Evolutionary conservation across 2,797 vertebrate genomes (phyloP), one percentile per base, ranked within the genome.

Genomic region (Gastrophryne carolinensis): DNA sequence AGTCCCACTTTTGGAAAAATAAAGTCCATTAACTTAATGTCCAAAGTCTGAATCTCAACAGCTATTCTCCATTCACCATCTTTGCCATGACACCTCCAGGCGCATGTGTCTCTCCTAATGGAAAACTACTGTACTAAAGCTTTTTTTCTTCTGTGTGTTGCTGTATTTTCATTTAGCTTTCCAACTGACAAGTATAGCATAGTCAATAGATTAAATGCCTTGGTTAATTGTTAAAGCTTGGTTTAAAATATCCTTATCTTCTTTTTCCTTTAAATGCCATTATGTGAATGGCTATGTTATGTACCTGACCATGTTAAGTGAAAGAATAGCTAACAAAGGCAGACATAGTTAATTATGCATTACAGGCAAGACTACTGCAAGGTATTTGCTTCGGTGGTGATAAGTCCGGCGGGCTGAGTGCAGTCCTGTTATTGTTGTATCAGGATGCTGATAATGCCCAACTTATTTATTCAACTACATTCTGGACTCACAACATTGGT

Each of bases 331-430:
- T 41, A 34, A 69, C 50, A 56, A 70, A 57, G 52, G 32, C 57
- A 47, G 53, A 70, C 35, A 44, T 8, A 19, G 35, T 44, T 70
- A 58, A 72, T 60, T 61, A 47, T 72, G 49, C 56, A 72, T 72
- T 47, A 71, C 35, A 47, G 17, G 39, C 17, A 39, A 12, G 39
- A 12, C 54, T 24, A 71, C n/a, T 19, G 30, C 27, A 41, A 47
- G 26, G 10, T 72, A 61, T 62, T 72, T 72, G 58, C 26, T 72
- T 72, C 62, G 30, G 5, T 63, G 30, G 32, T 53, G 70, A 63
- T 63, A 62, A 72, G 7, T 11, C 47, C 53, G 32, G 29, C 32
- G 21, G 44, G n/a, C 57, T 52, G 58, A 62, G 57, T 62, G 30
- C 70, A 63, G 53, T 53, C 44, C 47, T 72, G 53, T 72, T 58